Base-by-base conservation (phyloP, 1,140 invertebrate genomes). In the Olivierus martensii region DNA sequence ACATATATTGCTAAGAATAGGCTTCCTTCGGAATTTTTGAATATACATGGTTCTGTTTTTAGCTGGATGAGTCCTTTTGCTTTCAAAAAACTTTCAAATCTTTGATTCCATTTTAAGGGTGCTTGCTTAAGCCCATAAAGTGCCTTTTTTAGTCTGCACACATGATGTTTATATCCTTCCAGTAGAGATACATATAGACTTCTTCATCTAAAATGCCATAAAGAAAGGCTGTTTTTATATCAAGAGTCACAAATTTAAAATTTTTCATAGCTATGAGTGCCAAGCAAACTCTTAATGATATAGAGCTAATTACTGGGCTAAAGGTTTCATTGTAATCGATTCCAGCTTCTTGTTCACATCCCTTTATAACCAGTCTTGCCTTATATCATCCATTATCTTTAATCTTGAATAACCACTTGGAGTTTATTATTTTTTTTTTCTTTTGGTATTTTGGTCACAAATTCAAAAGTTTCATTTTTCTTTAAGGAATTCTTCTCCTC, bases 91-190 rank as follows among this genome's bases (percentile, higher is more conserved):
- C 14, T 12, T 11, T 17, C 6, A 1, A 62, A 38, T 34, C 52
- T 65, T 10, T 65, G 59, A 55, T 71, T 66, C 68, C 69, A 73
- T 11, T 58, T 59, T 19, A 63, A 52, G 17, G 67, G 63, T 15
- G 67, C 64, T 56, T 75, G 69, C 52, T 71, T 69, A 12, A 73
- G 50, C 4, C 68, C 67, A 53, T 73, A 73, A 4, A 74, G 19
- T 11, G n/a, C n/a, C n/a, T n/a, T n/a, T n/a, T n/a, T n/a, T n/a
- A n/a, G n/a, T n/a, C n/a, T n/a, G n/a, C n/a, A 62, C 52, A 67
- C 36, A n/a, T 48, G 42, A 46, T 55, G 22, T 12, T 39, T 39
- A 39, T 12, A 39, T 17, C 38, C 38, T 39, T 39, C 38, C 17
- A 17, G 38, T 39, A 39, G 17, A 39, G 38, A n/a, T n/a, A 12